Evolutionary conservation across 1,140 invertebrate genomes (phyloP).

Genomic region (Cryptotermes secundus): DNA sequence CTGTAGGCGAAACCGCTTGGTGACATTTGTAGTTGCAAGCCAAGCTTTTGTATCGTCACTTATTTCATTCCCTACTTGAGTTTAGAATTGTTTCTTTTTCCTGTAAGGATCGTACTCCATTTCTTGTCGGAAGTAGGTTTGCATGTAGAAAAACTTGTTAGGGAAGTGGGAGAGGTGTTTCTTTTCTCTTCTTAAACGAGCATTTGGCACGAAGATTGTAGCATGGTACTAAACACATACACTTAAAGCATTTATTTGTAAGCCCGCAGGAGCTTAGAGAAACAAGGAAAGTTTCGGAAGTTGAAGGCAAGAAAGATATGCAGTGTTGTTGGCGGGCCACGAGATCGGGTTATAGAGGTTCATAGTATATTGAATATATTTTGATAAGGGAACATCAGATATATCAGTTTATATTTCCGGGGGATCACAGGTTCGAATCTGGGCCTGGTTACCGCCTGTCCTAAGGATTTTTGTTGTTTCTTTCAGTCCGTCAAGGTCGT

Average conservation of each 20-base stretch:
- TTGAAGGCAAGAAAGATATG: not conserved
- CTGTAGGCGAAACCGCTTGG: not conserved
- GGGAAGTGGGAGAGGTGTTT: not conserved
- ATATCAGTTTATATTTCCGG: too few relatives aligned
- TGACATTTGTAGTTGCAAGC: not conserved
- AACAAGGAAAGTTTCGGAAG: not conserved
- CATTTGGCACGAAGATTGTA: not conserved
- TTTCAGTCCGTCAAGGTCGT: too few relatives aligned
- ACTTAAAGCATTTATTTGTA: not conserved
- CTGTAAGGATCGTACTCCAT: not conserved
- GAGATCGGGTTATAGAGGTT: too few relatives aligned
- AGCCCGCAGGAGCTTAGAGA: not conserved
- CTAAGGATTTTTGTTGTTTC: too few relatives aligned
- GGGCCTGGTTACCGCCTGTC: too few relatives aligned
- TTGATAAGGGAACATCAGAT: too few relatives aligned
- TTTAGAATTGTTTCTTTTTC: not conserved
- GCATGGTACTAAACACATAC: not conserved
- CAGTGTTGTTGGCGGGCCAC: too few relatives aligned
- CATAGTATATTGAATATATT: too few relatives aligned
- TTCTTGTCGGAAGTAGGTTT: not conserved
- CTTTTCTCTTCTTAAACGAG: conserved; percentile 8
- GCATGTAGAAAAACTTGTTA: not conserved
- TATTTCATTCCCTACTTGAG: not conserved
- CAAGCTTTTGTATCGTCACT: not conserved
- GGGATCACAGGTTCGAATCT: too few relatives aligned